Evolutionary conservation across 2,888 invertebrate species (phyloP), one percentile per base, ranked within the genome.

Genomic region (Catocala sponsa): DNA sequence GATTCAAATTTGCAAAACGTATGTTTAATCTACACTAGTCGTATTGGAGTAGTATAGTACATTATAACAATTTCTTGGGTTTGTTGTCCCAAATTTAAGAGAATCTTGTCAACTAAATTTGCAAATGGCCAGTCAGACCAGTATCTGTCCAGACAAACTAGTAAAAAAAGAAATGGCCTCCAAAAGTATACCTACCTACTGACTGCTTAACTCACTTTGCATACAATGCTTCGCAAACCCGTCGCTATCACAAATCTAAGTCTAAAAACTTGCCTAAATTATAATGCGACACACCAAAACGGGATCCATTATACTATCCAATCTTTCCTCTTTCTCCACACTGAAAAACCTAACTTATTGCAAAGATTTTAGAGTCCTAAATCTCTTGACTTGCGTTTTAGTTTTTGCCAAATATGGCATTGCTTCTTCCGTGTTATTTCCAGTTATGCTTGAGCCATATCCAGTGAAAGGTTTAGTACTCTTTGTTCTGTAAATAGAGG

Each of bases 141-240:
- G 46, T 46, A 15, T 46, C 10, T 15, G 15, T 15, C 15, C 44
- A n/a, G 15, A 15, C 46, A 15, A 46, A 46, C 4, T 46, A 15
- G 35, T 38, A 38, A 38, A 54, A 46, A 9, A n/a, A 12, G 25
- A 47, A 41, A 46, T 25, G 33, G 48, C 12, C 10, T n/a, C 11
- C 15, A 44, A 55, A 57, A 44, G 15, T 44, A 43, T 9, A 43
- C 32, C 35, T 48, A 10, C 6, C 10, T 11, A 48, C 33, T 25
- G 15, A 46, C 46, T 46, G 9, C 10, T 46, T 33, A 32, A 48
- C 32, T 48, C n/a, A 48, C 33, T 80, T 81, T 70, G 73, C 79
- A 81, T 76, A 79, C 81, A 81, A 81, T 79, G 59, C 66, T 41
- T 47, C 64, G 61, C 64, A 56, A 73, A 78, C 66, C 51, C 35